phyloP scores from a whole-genome alignment of 2,113 vertebrate species.

The Saguinus midas region DNA sequence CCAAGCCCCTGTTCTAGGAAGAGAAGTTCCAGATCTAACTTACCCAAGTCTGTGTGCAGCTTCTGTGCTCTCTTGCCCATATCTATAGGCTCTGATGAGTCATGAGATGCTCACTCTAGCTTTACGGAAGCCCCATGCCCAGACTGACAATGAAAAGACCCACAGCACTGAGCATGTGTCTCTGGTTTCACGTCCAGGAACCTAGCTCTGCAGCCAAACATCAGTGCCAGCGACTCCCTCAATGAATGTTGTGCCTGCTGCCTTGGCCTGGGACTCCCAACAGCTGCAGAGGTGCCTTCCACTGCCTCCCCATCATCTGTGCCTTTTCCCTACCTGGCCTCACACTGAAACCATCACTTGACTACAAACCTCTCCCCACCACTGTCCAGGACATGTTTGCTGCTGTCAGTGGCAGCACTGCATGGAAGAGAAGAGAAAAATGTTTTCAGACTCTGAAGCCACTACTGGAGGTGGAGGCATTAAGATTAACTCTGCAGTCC shows the following conservation, averaged over 20 bases:
- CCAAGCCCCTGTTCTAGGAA: background rate
- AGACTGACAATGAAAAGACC: background rate
- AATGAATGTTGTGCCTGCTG: background rate
- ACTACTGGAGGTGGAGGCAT: background rate
- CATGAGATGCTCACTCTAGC: fast-evolving
- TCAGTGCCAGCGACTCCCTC: background rate
- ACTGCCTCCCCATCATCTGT: background rate
- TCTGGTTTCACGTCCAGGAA: background rate
- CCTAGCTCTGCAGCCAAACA: background rate
- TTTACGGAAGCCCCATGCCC: background rate
- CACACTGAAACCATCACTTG: background rate
- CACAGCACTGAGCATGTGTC: background rate
- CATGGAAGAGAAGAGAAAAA: background rate
- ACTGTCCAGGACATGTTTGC: fast-evolving
- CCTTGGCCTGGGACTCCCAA: background rate
- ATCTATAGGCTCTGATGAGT: background rate
- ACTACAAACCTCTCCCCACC: background rate
- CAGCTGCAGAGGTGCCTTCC: background rate
- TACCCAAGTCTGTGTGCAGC: background rate
- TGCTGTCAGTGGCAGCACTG: background rate
- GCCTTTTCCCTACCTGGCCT: background rate
- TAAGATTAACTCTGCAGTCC: background rate
- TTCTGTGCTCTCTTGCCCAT: no score
- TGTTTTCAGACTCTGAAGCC: background rate
- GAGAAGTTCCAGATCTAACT: background rate